These are phyloP conservation scores for Mormyrus lacerda DNA, from an alignment of 2,113 vertebrate genomes.

Conservation along the genomic window DNA sequence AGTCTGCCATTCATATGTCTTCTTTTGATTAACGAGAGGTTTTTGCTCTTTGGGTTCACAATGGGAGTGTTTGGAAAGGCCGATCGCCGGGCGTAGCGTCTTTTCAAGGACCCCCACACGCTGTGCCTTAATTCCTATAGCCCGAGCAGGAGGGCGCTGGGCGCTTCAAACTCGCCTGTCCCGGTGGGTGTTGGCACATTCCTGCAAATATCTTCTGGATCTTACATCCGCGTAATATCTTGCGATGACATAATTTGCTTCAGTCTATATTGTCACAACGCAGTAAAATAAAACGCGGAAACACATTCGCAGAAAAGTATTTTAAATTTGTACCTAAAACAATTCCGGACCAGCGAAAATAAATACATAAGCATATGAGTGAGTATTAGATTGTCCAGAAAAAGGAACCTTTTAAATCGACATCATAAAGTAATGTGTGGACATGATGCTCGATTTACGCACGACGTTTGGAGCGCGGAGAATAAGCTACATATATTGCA, in stretches of 20 bases:
- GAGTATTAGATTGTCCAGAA: neutral
- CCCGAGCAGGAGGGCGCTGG: neutral
- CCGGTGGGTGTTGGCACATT: constrained; percentile 13
- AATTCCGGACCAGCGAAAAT: neutral
- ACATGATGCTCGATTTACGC: neutral
- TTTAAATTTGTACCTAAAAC: neutral
- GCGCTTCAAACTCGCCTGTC: neutral
- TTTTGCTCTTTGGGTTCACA: constrained; percentile 12
- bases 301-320: neutral
- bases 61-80: constrained; percentile 15
- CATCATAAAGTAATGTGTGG: neutral
- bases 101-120: neutral
- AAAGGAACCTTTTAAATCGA: neutral
- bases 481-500: neutral
- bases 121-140: constrained; percentile 13
- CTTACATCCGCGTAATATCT: neutral
- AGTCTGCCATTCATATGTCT: constrained; percentile 19
- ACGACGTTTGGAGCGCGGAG: neutral
- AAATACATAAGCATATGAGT: neutral
- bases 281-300: neutral
- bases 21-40: constrained; percentile 15
- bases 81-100: constrained; percentile 6
- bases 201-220: neutral
- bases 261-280: neutral
- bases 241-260: neutral